Base-by-base conservation (phyloP, 2,797 vertebrate genomes). In the Sebastes steindachneri region DNA sequence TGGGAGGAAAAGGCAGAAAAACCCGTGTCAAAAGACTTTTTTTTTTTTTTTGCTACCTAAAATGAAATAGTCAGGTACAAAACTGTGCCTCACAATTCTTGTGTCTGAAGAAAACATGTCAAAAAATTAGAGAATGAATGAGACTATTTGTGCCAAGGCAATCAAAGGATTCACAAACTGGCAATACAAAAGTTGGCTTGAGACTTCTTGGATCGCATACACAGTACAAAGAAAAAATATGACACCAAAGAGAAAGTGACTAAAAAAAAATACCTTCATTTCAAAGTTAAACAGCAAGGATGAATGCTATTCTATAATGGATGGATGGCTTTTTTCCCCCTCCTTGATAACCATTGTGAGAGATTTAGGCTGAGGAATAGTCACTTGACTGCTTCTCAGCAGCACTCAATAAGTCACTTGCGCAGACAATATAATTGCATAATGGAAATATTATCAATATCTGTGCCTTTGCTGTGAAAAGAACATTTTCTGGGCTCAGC, bases 371-470 rank as follows among this genome's bases (percentile, higher is more conserved):
- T 66, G 66, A 86, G 58, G 63, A 87, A 82, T 33, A 85, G 80
- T 87, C 80, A 84, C 75, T 88, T 84, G 71, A 83, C 77, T 90
- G 89, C 88, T 82, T 87, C 77, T 84, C 80, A 66, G 68, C 73
- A 64, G 73, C 85, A 83, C 83, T 86, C 84, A 88, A 84, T 91
- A 89, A 91, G 79, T 86, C 77, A 89, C 86, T 85, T 87, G 80
- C 2, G 8, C 81, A 86, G 85, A 89, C 79, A 88, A 80, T 84
- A 84, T 90, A 92, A 91, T 83, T 89, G 83, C 78, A 86, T 85
- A 85, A 90, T 88, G 68, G 81, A 90, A 89, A 89, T 90, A 82
- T 89, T 81, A 94, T 92, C 83, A 90, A 91, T 90, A 90, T 83
- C 77, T 73, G 71, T 10, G 78, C 80, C 77, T 87, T 84, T 89